Conservation (phyloP, 2,113 vertebrate genomes). For the Thymallus thymallus region DNA sequence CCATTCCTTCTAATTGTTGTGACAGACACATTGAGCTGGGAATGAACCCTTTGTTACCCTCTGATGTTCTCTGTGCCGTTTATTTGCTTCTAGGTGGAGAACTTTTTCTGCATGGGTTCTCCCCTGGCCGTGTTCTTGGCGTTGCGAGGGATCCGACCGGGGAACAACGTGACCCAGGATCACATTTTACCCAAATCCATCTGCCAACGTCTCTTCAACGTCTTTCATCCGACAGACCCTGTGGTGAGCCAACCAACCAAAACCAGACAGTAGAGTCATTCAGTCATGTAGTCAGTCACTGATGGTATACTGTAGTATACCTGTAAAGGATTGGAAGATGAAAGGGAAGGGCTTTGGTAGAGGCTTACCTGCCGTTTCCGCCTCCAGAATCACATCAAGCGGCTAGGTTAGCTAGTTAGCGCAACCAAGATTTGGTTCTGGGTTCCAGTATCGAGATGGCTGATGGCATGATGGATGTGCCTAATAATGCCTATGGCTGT, state of each 20-base stretch:
- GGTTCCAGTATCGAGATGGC: background rate
- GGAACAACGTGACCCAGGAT: conserved; percentile 82
- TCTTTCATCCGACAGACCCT: conserved; percentile 96
- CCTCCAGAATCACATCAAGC: background rate
- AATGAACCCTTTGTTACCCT: no score
- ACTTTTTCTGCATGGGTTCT: conserved; percentile 98
- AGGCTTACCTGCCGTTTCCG: background rate
- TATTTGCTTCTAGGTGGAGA: conserved; percentile 83
- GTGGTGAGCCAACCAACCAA: conserved; percentile 80
- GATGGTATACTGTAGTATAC: no score
- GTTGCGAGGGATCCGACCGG: conserved; percentile 87
- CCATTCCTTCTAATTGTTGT: background rate
- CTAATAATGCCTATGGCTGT: conserved; percentile 1
- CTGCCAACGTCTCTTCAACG: conserved; percentile 90
- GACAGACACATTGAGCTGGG: no score
- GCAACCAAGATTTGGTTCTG: no score
- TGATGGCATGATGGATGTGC: background rate
- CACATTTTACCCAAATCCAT: conserved; percentile 90
- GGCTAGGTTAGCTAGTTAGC: no score
- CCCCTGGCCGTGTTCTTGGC: conserved; percentile 94
- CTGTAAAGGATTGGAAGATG: no score
- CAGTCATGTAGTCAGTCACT: no score
- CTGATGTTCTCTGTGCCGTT: background rate
- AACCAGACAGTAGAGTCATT: background rate
- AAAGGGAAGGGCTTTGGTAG: no score